These are phyloP conservation scores for Spilosoma lubricipeda DNA, from an alignment of 2,888 invertebrate species.

Conservation along the genomic window DNA sequence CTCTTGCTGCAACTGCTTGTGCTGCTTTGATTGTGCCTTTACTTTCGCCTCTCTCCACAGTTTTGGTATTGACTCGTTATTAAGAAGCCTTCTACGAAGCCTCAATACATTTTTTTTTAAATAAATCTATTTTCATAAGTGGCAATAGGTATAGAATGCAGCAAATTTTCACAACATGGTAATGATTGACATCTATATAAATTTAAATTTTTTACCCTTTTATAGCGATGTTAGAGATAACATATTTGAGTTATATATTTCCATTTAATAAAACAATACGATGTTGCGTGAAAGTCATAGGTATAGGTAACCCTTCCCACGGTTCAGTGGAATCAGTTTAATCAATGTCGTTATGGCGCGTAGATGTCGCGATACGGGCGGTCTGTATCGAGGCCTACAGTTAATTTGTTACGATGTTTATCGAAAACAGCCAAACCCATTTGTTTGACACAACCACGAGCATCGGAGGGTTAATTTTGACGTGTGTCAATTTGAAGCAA, in stretches of 20 bases:
- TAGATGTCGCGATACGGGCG: constrained; percentile 70
- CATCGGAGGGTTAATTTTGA: constrained; percentile 63
- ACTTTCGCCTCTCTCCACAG: too few relatives aligned
- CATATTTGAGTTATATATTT: neutral
- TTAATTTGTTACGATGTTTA: constrained; percentile 78
- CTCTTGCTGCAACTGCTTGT: too few relatives aligned
- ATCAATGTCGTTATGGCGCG: constrained; percentile 72
- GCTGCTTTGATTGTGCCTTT: too few relatives aligned
- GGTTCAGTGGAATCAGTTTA: constrained; percentile 64
- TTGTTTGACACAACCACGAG: constrained; percentile 66
- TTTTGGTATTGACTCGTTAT: neutral
- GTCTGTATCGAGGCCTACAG: constrained; percentile 56
- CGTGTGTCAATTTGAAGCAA: constrained; percentile 62
- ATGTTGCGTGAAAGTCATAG: constrained; percentile 38
- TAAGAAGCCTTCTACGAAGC: neutral
- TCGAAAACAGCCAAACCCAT: constrained; percentile 64
- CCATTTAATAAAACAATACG: constrained; percentile 11
- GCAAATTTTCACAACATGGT: neutral
- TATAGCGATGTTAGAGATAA: neutral
- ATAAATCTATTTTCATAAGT: neutral
- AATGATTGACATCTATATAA: neutral
- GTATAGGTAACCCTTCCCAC: constrained; percentile 52
- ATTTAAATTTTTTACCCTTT: neutral
- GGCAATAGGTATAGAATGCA: neutral
- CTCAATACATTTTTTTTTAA: neutral